Evolutionary conservation across 37 sponge, comb jelly and placozoan genomes (phyloP).

Genomic region (Halisarca cf. caerulea): DNA sequence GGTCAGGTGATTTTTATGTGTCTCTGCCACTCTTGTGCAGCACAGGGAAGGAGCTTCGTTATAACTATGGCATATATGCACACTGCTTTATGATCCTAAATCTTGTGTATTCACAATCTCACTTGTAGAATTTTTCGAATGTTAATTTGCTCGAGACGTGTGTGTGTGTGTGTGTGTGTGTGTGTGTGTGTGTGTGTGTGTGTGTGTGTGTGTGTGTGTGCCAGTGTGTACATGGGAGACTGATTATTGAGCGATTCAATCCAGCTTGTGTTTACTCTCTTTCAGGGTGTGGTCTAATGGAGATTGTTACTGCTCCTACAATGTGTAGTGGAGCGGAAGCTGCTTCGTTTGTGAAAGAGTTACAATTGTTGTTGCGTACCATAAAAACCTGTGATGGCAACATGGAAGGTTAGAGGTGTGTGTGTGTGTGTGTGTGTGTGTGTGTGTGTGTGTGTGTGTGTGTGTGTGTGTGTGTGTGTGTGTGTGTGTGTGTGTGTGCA

Average conservation of each 20-base stretch:
- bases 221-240: too few relatives aligned
- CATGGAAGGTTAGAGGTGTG: slow-evolving; percentile 18
- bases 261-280: neutral
- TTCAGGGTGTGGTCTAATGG: slow-evolving; percentile 71
- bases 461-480: slow-evolving; percentile 32
- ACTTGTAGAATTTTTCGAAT: too few relatives aligned
- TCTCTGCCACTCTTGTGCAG: neutral
- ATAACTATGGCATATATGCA: too few relatives aligned
- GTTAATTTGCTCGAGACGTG: too few relatives aligned
- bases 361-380: slow-evolving; percentile 39
- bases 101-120: too few relatives aligned
- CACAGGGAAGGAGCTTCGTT: neutral
- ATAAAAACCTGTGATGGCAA: slow-evolving; percentile 62
- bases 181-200: too few relatives aligned
- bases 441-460: slow-evolving; percentile 38
- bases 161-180: too few relatives aligned
- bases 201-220: too few relatives aligned
- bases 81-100: too few relatives aligned
- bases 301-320: slow-evolving; percentile 70
- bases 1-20: slow-evolving; percentile 47
- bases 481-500: slow-evolving; percentile 17
- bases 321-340: slow-evolving; percentile 57
- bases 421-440: slow-evolving; percentile 26
- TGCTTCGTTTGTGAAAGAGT: slow-evolving; percentile 51
- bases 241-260: too few relatives aligned